These are phyloP conservation scores for Urocynchramus pylzowi DNA, from an alignment of 2,113 vertebrate species.

Conservation along the genomic window DNA sequence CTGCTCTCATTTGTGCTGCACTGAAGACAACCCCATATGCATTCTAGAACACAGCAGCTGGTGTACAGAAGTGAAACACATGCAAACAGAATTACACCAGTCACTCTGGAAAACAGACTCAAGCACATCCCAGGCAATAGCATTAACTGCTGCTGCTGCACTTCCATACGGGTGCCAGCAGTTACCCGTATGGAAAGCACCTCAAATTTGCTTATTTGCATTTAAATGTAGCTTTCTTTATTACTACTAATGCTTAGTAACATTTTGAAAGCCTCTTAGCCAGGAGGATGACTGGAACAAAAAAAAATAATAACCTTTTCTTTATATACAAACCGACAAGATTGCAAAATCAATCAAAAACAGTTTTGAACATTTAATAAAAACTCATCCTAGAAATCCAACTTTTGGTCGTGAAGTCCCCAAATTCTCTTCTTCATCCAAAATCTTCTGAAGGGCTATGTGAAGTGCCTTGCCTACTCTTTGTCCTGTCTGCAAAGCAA, in stretches of 20 bases:
- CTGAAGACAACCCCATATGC: not conserved
- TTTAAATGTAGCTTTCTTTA: not conserved
- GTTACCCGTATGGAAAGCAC: not conserved
- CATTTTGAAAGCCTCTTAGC: not conserved
- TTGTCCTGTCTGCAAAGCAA: slow-evolving; percentile 80
- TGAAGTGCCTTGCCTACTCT: slow-evolving; percentile 88
- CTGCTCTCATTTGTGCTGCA: not conserved
- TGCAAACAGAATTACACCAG: not conserved
- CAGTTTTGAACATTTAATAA: not conserved
- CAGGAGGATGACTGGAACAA: not conserved
- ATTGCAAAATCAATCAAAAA: not conserved
- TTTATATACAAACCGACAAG: not conserved
- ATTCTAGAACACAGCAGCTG: not conserved
- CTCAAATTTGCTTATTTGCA: not conserved
- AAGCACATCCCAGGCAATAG: not conserved
- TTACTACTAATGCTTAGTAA: not conserved
- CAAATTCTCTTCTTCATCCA: slow-evolving; percentile 86
- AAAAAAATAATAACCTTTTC: not conserved
- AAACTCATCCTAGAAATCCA: slow-evolving; percentile 86
- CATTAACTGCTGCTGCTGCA: not conserved
- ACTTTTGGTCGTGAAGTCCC: slow-evolving; percentile 86
- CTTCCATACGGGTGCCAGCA: not conserved
- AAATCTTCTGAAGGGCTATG: slow-evolving; percentile 78
- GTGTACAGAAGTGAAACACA: not conserved
- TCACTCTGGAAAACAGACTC: not conserved